These are phyloP conservation scores for Drosophila ambigua DNA, from an alignment of 1,140 invertebrate species.

Conservation along the genomic window DNA sequence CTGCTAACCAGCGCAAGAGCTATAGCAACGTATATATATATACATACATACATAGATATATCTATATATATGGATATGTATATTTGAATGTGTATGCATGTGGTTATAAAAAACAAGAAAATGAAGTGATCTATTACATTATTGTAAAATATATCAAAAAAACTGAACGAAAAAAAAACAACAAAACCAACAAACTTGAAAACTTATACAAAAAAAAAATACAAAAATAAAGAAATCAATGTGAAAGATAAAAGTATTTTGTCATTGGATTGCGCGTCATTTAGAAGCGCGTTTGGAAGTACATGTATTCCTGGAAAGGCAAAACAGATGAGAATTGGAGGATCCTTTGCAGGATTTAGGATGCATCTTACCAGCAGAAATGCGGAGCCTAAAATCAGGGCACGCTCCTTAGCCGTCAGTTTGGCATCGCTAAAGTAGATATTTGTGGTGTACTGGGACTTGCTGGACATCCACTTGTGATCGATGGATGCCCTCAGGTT, in stretches of 20 bases:
- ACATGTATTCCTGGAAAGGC: conserved; percentile 76
- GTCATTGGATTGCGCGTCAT: too few species aligned
- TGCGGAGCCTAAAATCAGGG: conserved; percentile 84
- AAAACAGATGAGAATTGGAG: not conserved
- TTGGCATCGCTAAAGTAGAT: conserved; percentile 84
- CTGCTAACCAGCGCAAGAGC: conserved; percentile 39
- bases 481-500: conserved; percentile 84
- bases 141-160: conserved; percentile 79
- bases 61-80: conserved; percentile 54
- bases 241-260: conserved; percentile 46
- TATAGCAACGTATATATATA: conserved; percentile 52
- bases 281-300: conserved; percentile 72
- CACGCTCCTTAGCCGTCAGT: conserved; percentile 83
- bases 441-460: conserved; percentile 84
- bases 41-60: conserved; percentile 44
- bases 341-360: not conserved
- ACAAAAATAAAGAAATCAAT: conserved; percentile 77
- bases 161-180: conserved; percentile 48
- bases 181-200: conserved; percentile 46
- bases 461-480: conserved; percentile 84
- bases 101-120: conserved; percentile 68
- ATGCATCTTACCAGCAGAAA: conserved; percentile 84
- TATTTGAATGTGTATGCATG: conserved; percentile 55
- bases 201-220: conserved; percentile 67
- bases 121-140: conserved; percentile 81